Percentiles rank a stretch among this genome's conserved stretches.
phyloP scores from a whole-genome alignment of 2,113 vertebrate species.

The Cyprinus carpio region DNA sequence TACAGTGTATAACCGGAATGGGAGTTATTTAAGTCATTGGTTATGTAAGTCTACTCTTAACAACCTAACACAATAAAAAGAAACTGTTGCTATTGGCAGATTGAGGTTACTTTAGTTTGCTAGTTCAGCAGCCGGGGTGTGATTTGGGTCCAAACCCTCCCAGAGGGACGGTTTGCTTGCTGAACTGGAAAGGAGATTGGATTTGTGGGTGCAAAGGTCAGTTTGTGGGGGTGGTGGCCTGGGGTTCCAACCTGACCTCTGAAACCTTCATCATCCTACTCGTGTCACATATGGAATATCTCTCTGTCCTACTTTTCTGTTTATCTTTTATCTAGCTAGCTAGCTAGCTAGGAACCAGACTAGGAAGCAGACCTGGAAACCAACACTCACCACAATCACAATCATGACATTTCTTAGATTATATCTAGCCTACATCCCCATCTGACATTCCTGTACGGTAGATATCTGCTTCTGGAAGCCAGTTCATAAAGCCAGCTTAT shows the following conservation, averaged over 20 bases:
- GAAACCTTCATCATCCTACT: slow-evolving; percentile 32
- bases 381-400: background rate
- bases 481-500: slow-evolving; percentile 28
- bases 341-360: background rate
- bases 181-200: slow-evolving; percentile 16
- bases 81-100: slow-evolving; percentile 46
- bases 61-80: background rate
- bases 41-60: slow-evolving; percentile 13
- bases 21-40: background rate
- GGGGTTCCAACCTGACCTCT: slow-evolving; percentile 8
- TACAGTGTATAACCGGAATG: background rate
- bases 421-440: background rate
- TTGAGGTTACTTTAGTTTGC: slow-evolving; percentile 35
- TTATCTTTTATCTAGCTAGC: background rate
- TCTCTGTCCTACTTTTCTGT: background rate
- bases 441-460: background rate
- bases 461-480: slow-evolving; percentile 6
- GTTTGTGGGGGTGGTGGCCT: slow-evolving; percentile 20
- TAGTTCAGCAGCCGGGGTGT: slow-evolving; percentile 37
- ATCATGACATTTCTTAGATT: background rate
- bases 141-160: slow-evolving; percentile 22
- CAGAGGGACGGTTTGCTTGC: background rate
- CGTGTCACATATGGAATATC: background rate
- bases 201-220: slow-evolving; percentile 42
- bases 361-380: background rate